Percentiles rank a stretch among this genome's conserved stretches.
Conservation (phyloP, 2,888 invertebrate species). For the Bugulina stolonifera region DNA sequence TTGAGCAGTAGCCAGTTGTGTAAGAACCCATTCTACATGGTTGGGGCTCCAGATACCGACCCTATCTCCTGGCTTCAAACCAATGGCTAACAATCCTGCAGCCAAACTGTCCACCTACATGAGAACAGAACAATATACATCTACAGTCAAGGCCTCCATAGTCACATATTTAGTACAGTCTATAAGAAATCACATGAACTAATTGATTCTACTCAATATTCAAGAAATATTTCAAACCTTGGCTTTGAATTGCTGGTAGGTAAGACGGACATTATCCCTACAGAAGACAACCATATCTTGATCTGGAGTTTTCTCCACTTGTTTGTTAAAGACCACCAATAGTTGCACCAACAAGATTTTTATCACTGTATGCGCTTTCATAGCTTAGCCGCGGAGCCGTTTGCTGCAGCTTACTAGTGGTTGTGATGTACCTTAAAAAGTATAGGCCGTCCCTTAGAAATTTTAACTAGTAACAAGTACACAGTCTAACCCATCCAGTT, state of each 20-base stretch:
- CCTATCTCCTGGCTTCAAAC: conserved; percentile 66
- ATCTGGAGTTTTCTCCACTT: conserved; percentile 39
- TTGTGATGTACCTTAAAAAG: too few relatives aligned
- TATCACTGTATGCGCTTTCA: conserved; percentile 36
- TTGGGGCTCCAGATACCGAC: conserved; percentile 78
- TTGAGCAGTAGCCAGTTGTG: conserved; percentile 66
- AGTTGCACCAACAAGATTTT: conserved; percentile 42
- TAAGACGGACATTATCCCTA: conserved; percentile 35
- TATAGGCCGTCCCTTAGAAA: too few relatives aligned
- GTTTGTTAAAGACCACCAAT: conserved; percentile 43
- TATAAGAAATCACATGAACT: too few relatives aligned
- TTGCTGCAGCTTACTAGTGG: too few relatives aligned
- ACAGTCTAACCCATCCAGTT: too few relatives aligned
- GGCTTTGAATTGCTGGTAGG: conserved; percentile 41
- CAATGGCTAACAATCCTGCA: conserved; percentile 65
- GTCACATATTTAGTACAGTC: too few relatives aligned
- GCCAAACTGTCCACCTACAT: conserved; percentile 65
- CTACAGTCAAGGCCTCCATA: too few relatives aligned
- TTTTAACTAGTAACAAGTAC: too few relatives aligned
- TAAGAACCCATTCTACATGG: conserved; percentile 67
- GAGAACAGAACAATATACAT: too few relatives aligned
- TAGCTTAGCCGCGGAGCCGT: too few relatives aligned
- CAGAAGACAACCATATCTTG: conserved; percentile 43
- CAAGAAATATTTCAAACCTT: too few relatives aligned
- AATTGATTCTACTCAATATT: too few relatives aligned